Evolutionary conservation across 2,797 vertebrate genomes (phyloP).

Genomic region (Euthynnus affinis): DNA sequence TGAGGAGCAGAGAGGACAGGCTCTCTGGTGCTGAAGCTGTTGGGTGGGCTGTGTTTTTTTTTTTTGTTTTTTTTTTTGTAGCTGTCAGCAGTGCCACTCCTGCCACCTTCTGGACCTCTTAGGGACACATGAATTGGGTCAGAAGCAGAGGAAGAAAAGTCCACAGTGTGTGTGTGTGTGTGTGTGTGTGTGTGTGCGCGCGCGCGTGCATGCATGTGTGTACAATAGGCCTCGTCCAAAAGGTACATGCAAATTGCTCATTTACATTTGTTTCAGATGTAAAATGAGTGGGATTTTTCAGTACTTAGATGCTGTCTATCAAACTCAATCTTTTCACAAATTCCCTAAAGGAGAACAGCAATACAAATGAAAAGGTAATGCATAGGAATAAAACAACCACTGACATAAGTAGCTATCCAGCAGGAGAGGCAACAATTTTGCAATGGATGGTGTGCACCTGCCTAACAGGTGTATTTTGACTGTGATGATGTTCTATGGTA

Average conservation of each 20-base stretch:
- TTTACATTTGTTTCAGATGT: not conserved
- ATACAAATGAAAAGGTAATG: no score
- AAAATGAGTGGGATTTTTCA: not conserved
- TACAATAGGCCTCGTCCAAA: not conserved
- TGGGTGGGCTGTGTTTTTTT: constrained; percentile 40
- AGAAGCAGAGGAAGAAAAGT: constrained; percentile 10
- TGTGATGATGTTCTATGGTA: not conserved
- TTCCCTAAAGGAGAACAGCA: not conserved
- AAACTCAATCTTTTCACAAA: not conserved
- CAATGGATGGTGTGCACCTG: not conserved
- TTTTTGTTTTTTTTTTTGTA: constrained; percentile 44
- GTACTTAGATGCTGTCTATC: not conserved
- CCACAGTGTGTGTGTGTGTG: not conserved
- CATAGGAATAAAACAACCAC: not conserved
- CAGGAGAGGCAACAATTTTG: not conserved
- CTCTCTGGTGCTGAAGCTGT: constrained; percentile 74
- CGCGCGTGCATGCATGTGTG: not conserved
- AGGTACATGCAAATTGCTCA: not conserved
- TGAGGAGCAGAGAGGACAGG: constrained; percentile 49
- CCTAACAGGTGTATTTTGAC: not conserved
- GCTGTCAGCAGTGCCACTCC: constrained; percentile 74
- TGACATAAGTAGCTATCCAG: not conserved
- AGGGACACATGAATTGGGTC: constrained; percentile 52
- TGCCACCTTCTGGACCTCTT: constrained; percentile 83
- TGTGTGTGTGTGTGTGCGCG: not conserved